phyloP scores from a whole-genome alignment of 2,113 vertebrate genomes.

The Syngnathus floridae region DNA sequence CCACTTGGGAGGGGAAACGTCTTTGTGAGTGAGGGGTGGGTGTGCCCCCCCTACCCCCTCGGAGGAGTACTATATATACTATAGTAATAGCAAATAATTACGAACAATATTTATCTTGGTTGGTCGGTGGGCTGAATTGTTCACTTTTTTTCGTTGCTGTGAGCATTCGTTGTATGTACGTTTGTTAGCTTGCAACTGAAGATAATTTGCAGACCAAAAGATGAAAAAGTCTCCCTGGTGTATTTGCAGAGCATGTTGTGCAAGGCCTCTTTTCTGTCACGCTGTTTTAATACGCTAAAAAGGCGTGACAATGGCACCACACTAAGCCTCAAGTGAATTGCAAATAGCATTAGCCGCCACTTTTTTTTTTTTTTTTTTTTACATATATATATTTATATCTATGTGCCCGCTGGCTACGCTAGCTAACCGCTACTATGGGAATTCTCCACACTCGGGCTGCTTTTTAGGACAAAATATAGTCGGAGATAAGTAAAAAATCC shows the following conservation, averaged over 20 bases:
- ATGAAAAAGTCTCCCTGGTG: background rate
- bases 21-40: background rate
- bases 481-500: slow-evolving; percentile 56
- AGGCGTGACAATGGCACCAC: slow-evolving; percentile 65
- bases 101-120: background rate
- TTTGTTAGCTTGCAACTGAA: slow-evolving; percentile 1
- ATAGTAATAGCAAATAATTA: background rate
- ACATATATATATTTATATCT: slow-evolving; percentile 49
- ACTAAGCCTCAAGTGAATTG: slow-evolving; percentile 62
- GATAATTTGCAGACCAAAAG: background rate
- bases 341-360: slow-evolving; percentile 63
- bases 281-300: slow-evolving; percentile 64
- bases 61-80: background rate
- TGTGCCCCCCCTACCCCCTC: slow-evolving; percentile 23
- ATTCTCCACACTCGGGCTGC: slow-evolving; percentile 53
- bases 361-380: slow-evolving; percentile 46
- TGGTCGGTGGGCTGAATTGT: no score
- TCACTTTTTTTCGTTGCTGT: background rate
- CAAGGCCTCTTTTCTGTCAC: slow-evolving; percentile 45
- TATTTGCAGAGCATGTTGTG: slow-evolving; percentile 35
- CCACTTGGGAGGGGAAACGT: slow-evolving; percentile 53
- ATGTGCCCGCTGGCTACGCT: slow-evolving; percentile 43
- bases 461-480: slow-evolving; percentile 54
- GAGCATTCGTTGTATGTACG: background rate
- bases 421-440: slow-evolving; percentile 56